Conservation (phyloP, 2,113 vertebrate genomes). For the Podocnemis expansa region DNA sequence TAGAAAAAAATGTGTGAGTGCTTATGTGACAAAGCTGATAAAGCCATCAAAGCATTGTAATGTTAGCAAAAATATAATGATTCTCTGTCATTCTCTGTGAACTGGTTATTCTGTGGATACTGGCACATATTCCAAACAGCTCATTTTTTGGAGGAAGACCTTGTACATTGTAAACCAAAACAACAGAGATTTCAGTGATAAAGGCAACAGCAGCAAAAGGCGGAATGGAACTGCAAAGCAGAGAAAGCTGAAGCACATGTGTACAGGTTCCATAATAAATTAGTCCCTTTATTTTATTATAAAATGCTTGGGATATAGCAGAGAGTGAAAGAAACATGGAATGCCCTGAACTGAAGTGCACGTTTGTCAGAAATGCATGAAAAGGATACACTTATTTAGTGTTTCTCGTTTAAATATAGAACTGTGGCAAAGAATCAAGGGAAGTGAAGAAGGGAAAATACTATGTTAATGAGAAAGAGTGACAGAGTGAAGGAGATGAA, state of each 20-base stretch:
- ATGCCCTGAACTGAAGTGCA: background rate
- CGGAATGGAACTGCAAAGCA: background rate
- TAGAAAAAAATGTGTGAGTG: background rate
- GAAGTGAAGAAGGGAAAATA: background rate
- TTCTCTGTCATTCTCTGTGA: conserved; percentile 22
- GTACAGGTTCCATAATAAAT: background rate
- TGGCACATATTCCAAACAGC: conserved; percentile 11
- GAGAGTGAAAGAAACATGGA: background rate
- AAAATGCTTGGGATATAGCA: background rate
- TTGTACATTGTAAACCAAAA: conserved; percentile 12
- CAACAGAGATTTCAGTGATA: conserved; percentile 38
- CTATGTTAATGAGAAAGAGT: background rate
- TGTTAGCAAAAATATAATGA: conserved; percentile 44
- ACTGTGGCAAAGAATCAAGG: background rate
- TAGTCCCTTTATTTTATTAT: background rate
- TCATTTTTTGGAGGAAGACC: conserved; percentile 11
- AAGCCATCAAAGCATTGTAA: background rate
- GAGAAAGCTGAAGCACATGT: background rate
- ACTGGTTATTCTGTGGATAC: conserved; percentile 28
- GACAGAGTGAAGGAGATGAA: background rate
- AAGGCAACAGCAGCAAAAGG: background rate
- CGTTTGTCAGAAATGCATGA: conserved; percentile 3
- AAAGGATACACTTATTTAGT: background rate
- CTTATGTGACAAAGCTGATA: conserved; percentile 27
- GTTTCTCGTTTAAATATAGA: background rate